A percentile compares a stretch with the other conserved stretches of the same genome.
Evolutionary conservation across 2,113 vertebrate genomes (phyloP).

Genomic region (Rhinopomastus cyanomelas): DNA sequence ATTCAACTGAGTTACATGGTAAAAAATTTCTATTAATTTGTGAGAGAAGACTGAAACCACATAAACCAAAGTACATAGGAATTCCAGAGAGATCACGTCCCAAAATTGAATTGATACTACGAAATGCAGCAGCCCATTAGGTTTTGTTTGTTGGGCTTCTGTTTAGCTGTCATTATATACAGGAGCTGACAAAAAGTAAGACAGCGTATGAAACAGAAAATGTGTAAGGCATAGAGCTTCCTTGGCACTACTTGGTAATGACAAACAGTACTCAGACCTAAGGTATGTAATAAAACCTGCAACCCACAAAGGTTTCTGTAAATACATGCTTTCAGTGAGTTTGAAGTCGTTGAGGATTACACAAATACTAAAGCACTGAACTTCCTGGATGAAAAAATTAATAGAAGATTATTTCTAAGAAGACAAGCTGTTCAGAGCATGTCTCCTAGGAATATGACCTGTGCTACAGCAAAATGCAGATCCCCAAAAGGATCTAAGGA

Average conservation of each 20-base stretch:
- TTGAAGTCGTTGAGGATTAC: background rate
- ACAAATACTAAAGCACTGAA: background rate
- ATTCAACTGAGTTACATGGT: rapidly evolving
- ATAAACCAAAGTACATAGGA: background rate
- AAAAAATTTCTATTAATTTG: background rate
- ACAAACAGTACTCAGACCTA: background rate
- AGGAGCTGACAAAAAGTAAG: background rate
- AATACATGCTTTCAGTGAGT: background rate
- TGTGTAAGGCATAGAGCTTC: background rate
- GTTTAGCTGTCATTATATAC: background rate
- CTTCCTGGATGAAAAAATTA: background rate
- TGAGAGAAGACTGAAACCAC: background rate
- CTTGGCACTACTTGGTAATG: background rate
- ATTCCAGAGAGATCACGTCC: background rate
- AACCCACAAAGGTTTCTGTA: background rate
- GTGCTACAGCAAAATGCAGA: background rate
- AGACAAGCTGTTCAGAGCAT: background rate
- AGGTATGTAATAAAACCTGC: background rate
- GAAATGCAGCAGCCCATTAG: background rate
- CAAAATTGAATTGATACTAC: background rate
- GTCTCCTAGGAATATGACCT: background rate
- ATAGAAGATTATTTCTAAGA: background rate
- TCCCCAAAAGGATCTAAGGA: background rate
- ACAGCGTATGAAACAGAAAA: background rate
- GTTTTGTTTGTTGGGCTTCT: too few species aligned